Conservation (phyloP, 2,888 invertebrate genomes). For the Agrenia bidenticulata region DNA sequence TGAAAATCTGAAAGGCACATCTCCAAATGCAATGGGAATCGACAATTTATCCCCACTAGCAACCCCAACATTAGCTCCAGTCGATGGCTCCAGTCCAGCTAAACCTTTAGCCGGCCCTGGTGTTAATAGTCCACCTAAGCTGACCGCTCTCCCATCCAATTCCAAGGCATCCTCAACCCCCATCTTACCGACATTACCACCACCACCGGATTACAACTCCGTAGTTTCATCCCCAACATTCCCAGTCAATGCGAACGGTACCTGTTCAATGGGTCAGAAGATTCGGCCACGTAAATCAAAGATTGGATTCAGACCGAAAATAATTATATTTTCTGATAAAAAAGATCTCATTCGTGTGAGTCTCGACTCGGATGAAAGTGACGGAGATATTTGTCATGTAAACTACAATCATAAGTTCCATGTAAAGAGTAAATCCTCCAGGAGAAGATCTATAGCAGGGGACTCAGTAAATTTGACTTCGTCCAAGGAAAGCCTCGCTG, state of each 20-base stretch:
- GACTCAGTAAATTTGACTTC: slow-evolving; percentile 35
- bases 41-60: not conserved
- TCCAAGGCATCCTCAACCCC: not conserved
- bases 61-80: slow-evolving; percentile 7
- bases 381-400: slow-evolving; percentile 31
- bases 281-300: slow-evolving; percentile 36
- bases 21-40: not conserved
- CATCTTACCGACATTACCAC: slow-evolving; percentile 16
- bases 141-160: slow-evolving; percentile 17
- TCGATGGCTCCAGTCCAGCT: slow-evolving; percentile 25
- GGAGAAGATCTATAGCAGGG: slow-evolving; percentile 39
- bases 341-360: slow-evolving; percentile 48
- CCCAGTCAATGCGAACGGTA: slow-evolving; percentile 7
- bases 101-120: slow-evolving; percentile 9
- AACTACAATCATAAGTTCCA: slow-evolving; percentile 21
- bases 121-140: slow-evolving; percentile 3
- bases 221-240: slow-evolving; percentile 18
- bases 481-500: slow-evolving; percentile 33
- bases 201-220: slow-evolving; percentile 35
- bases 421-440: slow-evolving; percentile 31
- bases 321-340: slow-evolving; percentile 50
- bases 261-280: not conserved
- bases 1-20: not conserved
- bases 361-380: slow-evolving; percentile 64
- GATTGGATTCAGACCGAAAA: slow-evolving; percentile 45